Conservation (phyloP, 2,888 invertebrate genomes). For the Malacosoma neustria region DNA sequence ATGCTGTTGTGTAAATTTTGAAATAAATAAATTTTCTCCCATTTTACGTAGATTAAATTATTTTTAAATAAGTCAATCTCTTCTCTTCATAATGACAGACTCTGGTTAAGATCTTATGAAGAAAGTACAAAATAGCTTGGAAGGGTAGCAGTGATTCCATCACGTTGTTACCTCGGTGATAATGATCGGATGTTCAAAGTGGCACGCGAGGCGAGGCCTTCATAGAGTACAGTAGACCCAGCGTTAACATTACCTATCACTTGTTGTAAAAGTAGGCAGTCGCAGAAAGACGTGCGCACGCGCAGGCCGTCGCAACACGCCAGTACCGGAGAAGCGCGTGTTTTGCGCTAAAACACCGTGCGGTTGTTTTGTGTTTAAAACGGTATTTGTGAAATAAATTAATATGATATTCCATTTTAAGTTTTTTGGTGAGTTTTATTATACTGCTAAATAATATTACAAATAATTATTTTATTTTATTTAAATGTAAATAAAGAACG, state of each 20-base stretch:
- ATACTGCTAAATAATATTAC: background rate
- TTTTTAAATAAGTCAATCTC: no score
- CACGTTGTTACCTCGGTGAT: conserved; percentile 18
- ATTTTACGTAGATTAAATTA: no score
- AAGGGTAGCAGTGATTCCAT: no score
- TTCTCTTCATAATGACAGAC: no score
- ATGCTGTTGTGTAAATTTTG: no score
- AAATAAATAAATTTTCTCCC: no score
- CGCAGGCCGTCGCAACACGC: conserved; percentile 37
- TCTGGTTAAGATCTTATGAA: no score
- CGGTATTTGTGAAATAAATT: conserved; percentile 25
- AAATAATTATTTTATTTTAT: background rate
- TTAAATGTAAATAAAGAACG: background rate
- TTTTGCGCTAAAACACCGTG: conserved; percentile 17
- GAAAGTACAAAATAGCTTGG: no score
- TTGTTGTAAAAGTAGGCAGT: conserved; percentile 31
- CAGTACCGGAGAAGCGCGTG: conserved; percentile 23
- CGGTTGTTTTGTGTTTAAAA: conserved; percentile 32
- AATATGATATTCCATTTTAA: conserved; percentile 59
- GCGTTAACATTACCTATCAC: conserved; percentile 9
- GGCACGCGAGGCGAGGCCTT: conserved; percentile 44
- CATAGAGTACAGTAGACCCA: conserved; percentile 27
- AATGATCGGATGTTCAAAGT: conserved; percentile 40
- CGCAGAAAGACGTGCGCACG: conserved; percentile 47
- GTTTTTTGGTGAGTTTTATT: conserved; percentile 45